phyloP scores from a whole-genome alignment of 2,888 invertebrate genomes.

The Thera obeliscata region DNA sequence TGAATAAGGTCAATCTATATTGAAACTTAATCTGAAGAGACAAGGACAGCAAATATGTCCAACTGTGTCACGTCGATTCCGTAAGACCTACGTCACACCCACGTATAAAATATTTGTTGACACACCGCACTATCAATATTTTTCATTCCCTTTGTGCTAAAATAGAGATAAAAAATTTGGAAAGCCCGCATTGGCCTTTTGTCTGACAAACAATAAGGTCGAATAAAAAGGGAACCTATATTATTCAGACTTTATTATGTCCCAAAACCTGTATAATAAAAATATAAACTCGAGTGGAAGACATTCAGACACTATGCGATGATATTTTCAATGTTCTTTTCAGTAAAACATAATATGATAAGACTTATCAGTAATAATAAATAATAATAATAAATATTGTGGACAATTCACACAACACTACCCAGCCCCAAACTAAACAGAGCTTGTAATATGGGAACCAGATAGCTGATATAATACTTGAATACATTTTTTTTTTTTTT shows the following conservation, averaged over 20 bases:
- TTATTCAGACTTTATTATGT: background rate
- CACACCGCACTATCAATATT: constrained; percentile 49
- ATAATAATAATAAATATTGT: no score
- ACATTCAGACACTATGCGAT: background rate
- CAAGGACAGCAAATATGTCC: background rate
- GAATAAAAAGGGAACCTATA: constrained; percentile 4
- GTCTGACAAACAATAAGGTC: constrained; percentile 48
- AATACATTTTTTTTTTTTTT: no score
- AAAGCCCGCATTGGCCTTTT: constrained; percentile 57
- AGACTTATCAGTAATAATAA: no score
- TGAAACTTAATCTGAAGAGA: constrained; percentile 1
- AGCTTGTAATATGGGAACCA: no score
- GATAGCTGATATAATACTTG: no score
- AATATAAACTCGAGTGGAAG: background rate
- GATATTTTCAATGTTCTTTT: no score
- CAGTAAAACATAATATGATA: no score
- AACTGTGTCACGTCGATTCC: background rate
- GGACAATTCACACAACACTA: no score
- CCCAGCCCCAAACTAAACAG: no score
- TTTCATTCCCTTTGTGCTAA: constrained; percentile 50
- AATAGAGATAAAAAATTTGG: constrained; percentile 46
- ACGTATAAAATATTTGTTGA: constrained; percentile 40
- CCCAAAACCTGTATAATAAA: background rate
- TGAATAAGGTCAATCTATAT: background rate
- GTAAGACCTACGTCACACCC: constrained; percentile 18